Percentiles rank a stretch among this genome's conserved stretches.
Conservation (phyloP, 2,113 vertebrate genomes). For the Bufo bufo region DNA sequence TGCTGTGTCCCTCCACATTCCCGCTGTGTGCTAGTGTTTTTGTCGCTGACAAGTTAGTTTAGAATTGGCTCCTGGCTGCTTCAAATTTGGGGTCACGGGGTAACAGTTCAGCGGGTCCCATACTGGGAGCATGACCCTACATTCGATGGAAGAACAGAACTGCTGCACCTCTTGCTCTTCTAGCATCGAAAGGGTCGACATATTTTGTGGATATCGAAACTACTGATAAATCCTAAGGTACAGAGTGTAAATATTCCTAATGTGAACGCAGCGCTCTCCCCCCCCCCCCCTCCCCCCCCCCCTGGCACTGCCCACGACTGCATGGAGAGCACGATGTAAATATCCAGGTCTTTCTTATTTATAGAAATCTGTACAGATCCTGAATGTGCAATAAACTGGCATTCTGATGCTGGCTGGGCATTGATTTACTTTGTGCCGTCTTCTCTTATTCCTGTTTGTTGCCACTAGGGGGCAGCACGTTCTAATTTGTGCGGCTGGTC, state of each 20-base stretch:
- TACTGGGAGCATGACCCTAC: background rate
- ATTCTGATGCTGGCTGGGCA: conserved; percentile 35
- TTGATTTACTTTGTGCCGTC: background rate
- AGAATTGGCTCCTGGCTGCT: conserved; percentile 7
- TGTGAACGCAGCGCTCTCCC: background rate
- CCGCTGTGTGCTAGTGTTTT: conserved; percentile 26
- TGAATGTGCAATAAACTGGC: conserved; percentile 57
- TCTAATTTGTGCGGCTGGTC: background rate
- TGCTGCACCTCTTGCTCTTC: background rate
- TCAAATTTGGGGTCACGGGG: background rate
- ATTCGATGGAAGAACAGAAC: background rate
- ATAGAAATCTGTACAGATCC: conserved; percentile 58
- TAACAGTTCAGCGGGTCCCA: background rate
- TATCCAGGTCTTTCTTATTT: conserved; percentile 58
- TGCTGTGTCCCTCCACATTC: background rate
- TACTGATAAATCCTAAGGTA: conserved; percentile 12
- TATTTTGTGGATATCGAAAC: background rate
- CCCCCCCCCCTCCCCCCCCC: conserved; percentile 19
- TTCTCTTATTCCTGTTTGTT: background rate
- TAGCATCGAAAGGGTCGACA: background rate
- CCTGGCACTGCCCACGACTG: conserved; percentile 36
- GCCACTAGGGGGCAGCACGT: conserved; percentile 21
- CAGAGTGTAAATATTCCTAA: conserved; percentile 48
- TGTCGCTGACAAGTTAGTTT: conserved; percentile 21
- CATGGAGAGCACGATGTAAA: conserved; percentile 51